A percentile compares a stretch with the other conserved stretches of the same genome.
Conservation (phyloP, 2,797 vertebrate genomes). For the Chromis chromis region DNA sequence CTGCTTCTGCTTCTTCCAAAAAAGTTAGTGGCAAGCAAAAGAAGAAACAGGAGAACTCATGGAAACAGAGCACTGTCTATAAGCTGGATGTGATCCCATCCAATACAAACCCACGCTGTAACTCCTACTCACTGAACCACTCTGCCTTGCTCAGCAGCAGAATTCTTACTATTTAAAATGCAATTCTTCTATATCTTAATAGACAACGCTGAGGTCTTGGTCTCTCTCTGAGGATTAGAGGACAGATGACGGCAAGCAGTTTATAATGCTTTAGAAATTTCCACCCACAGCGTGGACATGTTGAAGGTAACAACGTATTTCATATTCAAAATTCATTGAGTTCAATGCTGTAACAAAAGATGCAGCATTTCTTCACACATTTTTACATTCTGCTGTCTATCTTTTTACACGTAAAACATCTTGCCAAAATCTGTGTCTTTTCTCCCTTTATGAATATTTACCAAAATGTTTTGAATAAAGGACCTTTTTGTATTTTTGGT, state of each 20-base stretch:
- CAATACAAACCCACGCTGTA: conserved; percentile 36
- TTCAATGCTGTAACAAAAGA: conserved; percentile 1
- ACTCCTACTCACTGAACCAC: conserved; percentile 42
- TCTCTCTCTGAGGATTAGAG: conserved; percentile 10
- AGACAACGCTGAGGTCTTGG: conserved; percentile 3
- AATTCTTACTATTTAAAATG: conserved; percentile 26
- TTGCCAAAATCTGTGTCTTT: background rate
- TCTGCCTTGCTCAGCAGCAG: conserved; percentile 11
- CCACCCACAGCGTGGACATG: conserved; percentile 25
- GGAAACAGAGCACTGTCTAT: conserved; percentile 14
- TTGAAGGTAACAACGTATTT: conserved; percentile 20
- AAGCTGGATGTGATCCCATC: conserved; percentile 42
- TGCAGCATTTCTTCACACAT: background rate
- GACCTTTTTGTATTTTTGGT: background rate
- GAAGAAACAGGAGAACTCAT: conserved; percentile 16
- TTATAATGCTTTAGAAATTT: conserved; percentile 35
- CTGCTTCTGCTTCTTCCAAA: conserved; percentile 15
- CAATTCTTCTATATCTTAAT: conserved; percentile 28
- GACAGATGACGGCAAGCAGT: conserved; percentile 6
- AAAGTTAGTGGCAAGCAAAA: conserved; percentile 24
- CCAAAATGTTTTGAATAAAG: background rate
- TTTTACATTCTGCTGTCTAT: background rate
- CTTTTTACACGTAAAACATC: conserved; percentile 2
- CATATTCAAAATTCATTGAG: conserved; percentile 13
- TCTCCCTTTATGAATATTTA: conserved; percentile 1